Evolutionary conservation across 2,113 vertebrate species (phyloP).

Genomic region (Dasypus novemcinctus): DNA sequence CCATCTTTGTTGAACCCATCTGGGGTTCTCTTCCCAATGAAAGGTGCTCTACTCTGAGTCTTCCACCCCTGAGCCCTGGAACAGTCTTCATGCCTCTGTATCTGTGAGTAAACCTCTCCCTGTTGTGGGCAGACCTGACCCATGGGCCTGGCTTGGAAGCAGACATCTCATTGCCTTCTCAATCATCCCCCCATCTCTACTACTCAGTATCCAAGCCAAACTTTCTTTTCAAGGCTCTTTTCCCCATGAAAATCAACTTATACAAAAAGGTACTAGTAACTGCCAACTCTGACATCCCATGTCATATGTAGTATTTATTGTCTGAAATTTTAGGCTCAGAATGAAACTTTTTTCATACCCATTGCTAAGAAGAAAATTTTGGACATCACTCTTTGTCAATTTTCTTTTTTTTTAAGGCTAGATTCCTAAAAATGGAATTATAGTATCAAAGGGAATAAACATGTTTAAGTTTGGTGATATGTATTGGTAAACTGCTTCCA

Average conservation of each 20-base stretch:
- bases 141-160: background rate
- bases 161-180: no score
- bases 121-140: background rate
- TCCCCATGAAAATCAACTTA: background rate
- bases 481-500: background rate
- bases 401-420: background rate
- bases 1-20: background rate
- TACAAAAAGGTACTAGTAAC: background rate
- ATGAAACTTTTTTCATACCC: background rate
- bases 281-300: background rate
- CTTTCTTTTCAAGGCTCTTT: background rate
- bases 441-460: background rate
- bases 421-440: background rate
- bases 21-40: background rate
- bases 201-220: background rate
- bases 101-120: background rate
- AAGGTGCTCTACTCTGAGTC: background rate
- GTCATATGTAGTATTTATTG: no score
- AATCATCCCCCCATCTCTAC: background rate
- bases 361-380: fast-evolving
- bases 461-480: background rate
- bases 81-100: background rate
- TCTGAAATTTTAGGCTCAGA: background rate
- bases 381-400: background rate
- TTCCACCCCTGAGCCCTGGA: background rate